These are phyloP conservation scores for Agrilus cyanescens DNA, from an alignment of 2,888 invertebrate genomes.

Conservation along the genomic window DNA sequence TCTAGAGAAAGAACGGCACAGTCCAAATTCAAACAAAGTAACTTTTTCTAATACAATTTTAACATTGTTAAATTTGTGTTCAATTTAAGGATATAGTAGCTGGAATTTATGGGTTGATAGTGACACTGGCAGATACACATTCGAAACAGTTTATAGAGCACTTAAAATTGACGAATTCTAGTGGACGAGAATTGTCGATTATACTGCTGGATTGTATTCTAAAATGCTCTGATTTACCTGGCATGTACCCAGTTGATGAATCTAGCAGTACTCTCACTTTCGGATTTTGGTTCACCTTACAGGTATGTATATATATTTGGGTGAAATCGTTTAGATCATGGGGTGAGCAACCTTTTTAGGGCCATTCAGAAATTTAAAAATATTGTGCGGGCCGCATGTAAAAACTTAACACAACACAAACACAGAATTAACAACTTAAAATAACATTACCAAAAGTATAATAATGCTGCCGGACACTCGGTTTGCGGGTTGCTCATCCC, in stretches of 20 bases:
- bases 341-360: too few species aligned
- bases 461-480: too few species aligned
- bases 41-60: conserved; percentile 1
- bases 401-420: too few species aligned
- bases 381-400: too few species aligned
- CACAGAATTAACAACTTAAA: too few species aligned
- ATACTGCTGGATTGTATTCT: conserved; percentile 61
- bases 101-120: conserved; percentile 54
- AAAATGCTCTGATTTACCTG: conserved; percentile 67
- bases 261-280: conserved; percentile 74
- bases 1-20: conserved; percentile 36
- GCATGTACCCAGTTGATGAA: conserved; percentile 81
- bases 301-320: conserved; percentile 48
- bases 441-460: too few species aligned
- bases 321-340: too few species aligned
- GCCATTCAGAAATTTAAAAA: too few species aligned
- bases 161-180: conserved; percentile 36
- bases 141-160: conserved; percentile 43
- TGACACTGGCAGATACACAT: conserved; percentile 62
- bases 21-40: conserved; percentile 29
- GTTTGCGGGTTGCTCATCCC: too few species aligned
- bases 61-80: conserved; percentile 4
- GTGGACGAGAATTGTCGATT: conserved; percentile 43
- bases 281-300: conserved; percentile 86
- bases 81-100: conserved; percentile 54